A percentile compares a stretch with the other conserved stretches of the same genome.
phyloP scores from a whole-genome alignment of 2,113 vertebrate genomes.

The Toxostoma redivivum region DNA sequence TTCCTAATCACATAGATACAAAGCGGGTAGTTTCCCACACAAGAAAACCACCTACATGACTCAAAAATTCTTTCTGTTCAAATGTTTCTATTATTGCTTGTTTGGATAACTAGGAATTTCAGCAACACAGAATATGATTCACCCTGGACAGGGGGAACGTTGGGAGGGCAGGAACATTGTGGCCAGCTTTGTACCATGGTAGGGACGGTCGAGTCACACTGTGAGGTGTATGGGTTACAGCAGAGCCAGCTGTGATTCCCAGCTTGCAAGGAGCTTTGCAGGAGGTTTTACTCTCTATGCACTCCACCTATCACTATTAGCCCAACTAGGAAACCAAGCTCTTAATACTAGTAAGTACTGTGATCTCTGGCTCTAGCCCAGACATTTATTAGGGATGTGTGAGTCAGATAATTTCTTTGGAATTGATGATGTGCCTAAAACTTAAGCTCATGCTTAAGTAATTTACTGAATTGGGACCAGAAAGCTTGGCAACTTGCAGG shows the following conservation, averaged over 20 bases:
- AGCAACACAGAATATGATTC: conserved; percentile 39
- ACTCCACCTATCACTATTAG: background rate
- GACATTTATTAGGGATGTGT: conserved; percentile 13
- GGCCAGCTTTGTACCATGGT: background rate
- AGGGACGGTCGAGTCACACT: accelerated
- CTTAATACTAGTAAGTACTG: background rate
- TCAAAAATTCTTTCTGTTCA: conserved; percentile 37
- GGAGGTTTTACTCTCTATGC: background rate
- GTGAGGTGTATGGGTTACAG: background rate
- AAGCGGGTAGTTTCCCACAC: conserved; percentile 55
- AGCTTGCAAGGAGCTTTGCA: background rate
- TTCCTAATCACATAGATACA: conserved; percentile 63
- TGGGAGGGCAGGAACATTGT: background rate
- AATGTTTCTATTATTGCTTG: conserved; percentile 27
- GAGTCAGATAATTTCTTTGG: conserved; percentile 46
- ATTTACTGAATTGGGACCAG: conserved; percentile 48
- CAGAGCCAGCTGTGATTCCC: background rate
- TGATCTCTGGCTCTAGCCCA: conserved; percentile 19
- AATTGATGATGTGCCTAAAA: conserved; percentile 43
- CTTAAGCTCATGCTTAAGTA: conserved; percentile 41
- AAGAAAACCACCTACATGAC: conserved; percentile 54
- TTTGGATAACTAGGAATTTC: conserved; percentile 52
- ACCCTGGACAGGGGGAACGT: background rate
- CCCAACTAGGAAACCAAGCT: background rate
- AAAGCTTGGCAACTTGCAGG: background rate